Evolutionary conservation across 2,888 invertebrate genomes (phyloP), one percentile per base, ranked within the genome.

Genomic region (Dynastes grantii): DNA sequence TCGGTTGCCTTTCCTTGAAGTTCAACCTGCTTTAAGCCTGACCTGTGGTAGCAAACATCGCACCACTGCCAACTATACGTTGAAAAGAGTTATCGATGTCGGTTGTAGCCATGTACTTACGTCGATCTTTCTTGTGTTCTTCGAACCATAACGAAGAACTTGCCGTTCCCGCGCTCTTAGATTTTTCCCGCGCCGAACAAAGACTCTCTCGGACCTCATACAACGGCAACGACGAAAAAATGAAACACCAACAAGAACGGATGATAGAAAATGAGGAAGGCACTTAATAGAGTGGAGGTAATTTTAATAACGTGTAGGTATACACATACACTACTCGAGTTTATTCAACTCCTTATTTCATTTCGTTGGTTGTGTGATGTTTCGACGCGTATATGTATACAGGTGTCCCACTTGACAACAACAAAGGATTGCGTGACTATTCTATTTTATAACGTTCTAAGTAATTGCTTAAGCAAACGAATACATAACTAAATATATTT

Each of bases 111-210:
- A 49, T 45, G 16, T 53, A 76, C 63, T 61, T 64, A 63, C 61
- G 45, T 64, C 45, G 76, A 76, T 64, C 76, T 76, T 51, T 76
- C 63, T 53, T 32, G 64, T 76, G 53, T 65, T 76, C 76, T 53
- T 64, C 65, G 65, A 76, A 76, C 76, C 67, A 55, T 61, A 65
- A 76, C 76, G 67, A 65, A 76, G 67, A 76, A 76, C 76, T 16
- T 22, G 32, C 63, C 37, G 49, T 67, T 67, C 67, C 67, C 45
- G 67, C 49, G 67, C 67, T 63, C 32, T 22, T 29, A 63, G 29
- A 61, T 75, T 61, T 75, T 63, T 75, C 49, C 49, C 51, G 45
- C 51, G 51, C 22, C 61, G 63, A 75, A 75, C 75, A 75, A 63
- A 75, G 75, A 27, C 45, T 61, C 67, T 68, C 13, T 68, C 27